Base-by-base conservation (phyloP, 2,888 invertebrate genomes). In the Orchestes rusci region DNA sequence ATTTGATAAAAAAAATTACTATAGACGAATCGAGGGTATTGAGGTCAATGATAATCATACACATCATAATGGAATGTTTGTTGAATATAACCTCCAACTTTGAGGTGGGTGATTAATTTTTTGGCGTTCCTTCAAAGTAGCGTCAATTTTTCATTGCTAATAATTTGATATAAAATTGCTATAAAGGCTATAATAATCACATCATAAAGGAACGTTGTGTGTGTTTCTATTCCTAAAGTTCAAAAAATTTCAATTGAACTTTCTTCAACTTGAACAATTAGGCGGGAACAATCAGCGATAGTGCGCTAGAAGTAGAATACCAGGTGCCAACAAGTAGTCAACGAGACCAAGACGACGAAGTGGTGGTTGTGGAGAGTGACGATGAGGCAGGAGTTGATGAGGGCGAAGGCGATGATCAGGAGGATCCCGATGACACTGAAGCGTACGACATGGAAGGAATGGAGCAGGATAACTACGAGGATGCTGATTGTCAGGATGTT, bases 311-410 rank as follows among this genome's bases (percentile, higher is more conserved):
- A 60, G 82, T 83, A n/a, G 85, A 86, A 60, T 83, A 83, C 62
- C 82, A 89, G 70, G 87, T 89, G 45, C 88, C 89, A 4, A 89
- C 89, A 0, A 88, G 88, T 16, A 88, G 88, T 18, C 87, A 89
- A 59, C 77, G 88, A 46, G 89, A 89, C 63, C 88, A 88, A 62
- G 85, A 88, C 59, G 87, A 88, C 61, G 86, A 87, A 53, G 62
- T 61, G 41, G 67, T 65, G 37, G 82, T 86, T 30, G 81, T 86
- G 32, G 83, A 85, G 0, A 86, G 85, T 61, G 85, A 85, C 1
- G 86, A 86, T 55, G 86, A 84, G 57, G 85, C 84, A 38, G 83
- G 81, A 55, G 59, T 64, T 5, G 66, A 66, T 39, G 67, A 68
- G 31, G 74, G 71, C 16, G 74, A 72, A 45, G 72, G 71, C 1